Percentiles rank a stretch among this genome's conserved stretches.
Evolutionary conservation across 2,113 vertebrate species (phyloP).

Genomic region (Amblyopsis rosae): DNA sequence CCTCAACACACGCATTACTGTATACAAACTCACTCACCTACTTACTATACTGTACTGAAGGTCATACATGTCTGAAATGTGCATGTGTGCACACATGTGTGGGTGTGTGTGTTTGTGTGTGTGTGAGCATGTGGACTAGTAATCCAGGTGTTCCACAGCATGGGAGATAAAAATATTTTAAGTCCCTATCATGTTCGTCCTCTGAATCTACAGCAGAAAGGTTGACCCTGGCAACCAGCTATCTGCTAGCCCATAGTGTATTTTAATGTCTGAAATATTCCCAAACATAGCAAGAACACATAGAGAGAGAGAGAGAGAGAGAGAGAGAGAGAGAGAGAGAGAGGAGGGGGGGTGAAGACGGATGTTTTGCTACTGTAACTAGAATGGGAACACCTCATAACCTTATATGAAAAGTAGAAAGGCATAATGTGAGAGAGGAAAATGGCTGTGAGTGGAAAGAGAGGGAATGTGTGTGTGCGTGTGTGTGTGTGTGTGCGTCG

Average conservation of each 20-base stretch:
- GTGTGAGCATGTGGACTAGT: not conserved
- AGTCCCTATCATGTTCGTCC: constrained; percentile 40
- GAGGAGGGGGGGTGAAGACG: not conserved
- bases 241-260: no score
- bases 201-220: constrained; percentile 56
- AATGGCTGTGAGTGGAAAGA: constrained; percentile 70
- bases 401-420: constrained; percentile 51
- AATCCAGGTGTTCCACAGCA: constrained; percentile 54
- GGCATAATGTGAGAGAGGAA: constrained; percentile 48
- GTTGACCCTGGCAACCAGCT: constrained; percentile 38
- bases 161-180: constrained; percentile 57
- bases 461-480: constrained; percentile 52
- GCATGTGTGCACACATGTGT: constrained; percentile 14
- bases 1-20: not conserved
- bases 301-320: not conserved
- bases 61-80: not conserved
- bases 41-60: not conserved
- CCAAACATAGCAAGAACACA: constrained; percentile 3
- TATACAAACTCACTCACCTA: no score
- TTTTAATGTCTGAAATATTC: constrained; percentile 15
- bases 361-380: constrained; percentile 50
- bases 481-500: constrained; percentile 13
- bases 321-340: not conserved
- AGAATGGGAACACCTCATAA: constrained; percentile 47
- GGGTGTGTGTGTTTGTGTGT: not conserved